phyloP scores from a whole-genome alignment of 2,797 vertebrate species.

The Anableps anableps region DNA sequence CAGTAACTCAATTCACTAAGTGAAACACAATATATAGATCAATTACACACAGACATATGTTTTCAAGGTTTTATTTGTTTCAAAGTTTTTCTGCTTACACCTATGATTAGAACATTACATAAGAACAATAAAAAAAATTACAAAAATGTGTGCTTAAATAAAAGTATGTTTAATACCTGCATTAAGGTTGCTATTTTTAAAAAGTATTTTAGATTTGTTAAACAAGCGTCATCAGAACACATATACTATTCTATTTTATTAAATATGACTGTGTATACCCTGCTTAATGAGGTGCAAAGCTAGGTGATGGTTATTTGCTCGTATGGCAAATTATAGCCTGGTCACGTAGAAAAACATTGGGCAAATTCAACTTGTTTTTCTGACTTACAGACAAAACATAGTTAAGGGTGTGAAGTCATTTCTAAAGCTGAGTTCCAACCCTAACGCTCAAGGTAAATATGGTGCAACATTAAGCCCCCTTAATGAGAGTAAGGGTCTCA shows the following conservation, averaged over 20 bases:
- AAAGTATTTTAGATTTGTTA: background rate
- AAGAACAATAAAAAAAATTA: background rate
- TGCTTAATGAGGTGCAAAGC: background rate
- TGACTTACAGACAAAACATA: background rate
- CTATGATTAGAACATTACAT: background rate
- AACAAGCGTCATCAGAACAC: background rate
- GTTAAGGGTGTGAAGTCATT: background rate
- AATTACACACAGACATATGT: background rate
- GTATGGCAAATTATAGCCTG: background rate
- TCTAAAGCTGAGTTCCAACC: background rate
- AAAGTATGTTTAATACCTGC: background rate
- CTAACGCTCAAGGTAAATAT: background rate
- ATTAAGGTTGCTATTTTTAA: background rate
- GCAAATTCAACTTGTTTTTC: background rate
- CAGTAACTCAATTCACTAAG: background rate
- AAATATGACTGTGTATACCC: background rate
- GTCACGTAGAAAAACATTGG: background rate
- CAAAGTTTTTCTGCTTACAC: background rate
- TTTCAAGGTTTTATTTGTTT: background rate
- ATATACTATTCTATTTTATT: background rate
- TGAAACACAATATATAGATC: background rate
- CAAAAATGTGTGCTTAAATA: background rate
- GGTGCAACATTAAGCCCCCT: background rate
- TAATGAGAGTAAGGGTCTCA: slow-evolving; percentile 10
- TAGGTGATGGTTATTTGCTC: background rate